phyloP scores from a whole-genome alignment of 1,140 invertebrate genomes.

The Drosophila pachea region DNA sequence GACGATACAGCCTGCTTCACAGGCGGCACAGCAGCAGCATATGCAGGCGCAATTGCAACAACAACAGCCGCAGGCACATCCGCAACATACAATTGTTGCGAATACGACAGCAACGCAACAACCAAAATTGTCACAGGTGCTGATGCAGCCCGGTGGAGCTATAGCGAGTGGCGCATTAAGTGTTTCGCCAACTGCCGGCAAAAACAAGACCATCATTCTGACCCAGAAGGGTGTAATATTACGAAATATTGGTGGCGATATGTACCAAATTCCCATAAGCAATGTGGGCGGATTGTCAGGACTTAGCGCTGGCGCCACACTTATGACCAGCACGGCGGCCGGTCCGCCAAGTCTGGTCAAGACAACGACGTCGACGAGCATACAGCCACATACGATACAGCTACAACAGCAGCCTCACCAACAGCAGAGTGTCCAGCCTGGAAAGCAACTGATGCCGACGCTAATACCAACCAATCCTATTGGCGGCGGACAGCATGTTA shows the following conservation, averaged over 20 bases:
- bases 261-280: slow-evolving; percentile 78
- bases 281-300: slow-evolving; percentile 68
- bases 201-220: slow-evolving; percentile 78
- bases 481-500: slow-evolving; percentile 60
- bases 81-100: slow-evolving; percentile 75
- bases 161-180: slow-evolving; percentile 52
- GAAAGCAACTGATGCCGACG: slow-evolving; percentile 70
- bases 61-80: slow-evolving; percentile 66
- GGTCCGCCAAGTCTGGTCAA: slow-evolving; percentile 75
- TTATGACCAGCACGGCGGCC: slow-evolving; percentile 71
- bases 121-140: slow-evolving; percentile 71
- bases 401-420: slow-evolving; percentile 49
- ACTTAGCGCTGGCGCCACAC: slow-evolving; percentile 60
- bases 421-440: slow-evolving; percentile 40
- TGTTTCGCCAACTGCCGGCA: slow-evolving; percentile 57
- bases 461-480: slow-evolving; percentile 73
- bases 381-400: slow-evolving; percentile 51
- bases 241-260: slow-evolving; percentile 75
- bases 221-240: slow-evolving; percentile 77
- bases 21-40: slow-evolving; percentile 76
- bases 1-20: slow-evolving; percentile 77
- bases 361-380: slow-evolving; percentile 51
- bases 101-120: slow-evolving; percentile 76
- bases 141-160: slow-evolving; percentile 62
- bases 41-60: slow-evolving; percentile 75